Percentiles rank a stretch among this genome's conserved stretches.
Conservation (phyloP, 2,888 invertebrate genomes). For the Cynaeus angustus region DNA sequence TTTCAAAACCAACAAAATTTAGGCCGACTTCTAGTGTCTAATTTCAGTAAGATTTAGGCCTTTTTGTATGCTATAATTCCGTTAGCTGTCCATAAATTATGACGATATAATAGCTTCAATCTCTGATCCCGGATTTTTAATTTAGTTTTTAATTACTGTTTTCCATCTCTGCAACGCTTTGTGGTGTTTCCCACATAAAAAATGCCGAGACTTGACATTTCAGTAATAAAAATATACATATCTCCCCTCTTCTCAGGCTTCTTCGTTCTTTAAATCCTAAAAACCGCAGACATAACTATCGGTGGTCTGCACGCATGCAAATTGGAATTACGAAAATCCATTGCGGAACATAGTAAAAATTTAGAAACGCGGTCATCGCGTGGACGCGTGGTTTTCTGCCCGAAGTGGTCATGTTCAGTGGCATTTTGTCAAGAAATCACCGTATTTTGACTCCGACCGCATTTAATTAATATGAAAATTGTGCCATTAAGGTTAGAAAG, state of each 20-base stretch:
- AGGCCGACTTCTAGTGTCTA: too few relatives aligned
- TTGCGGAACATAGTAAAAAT: constrained; percentile 1
- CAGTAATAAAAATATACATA: not conserved
- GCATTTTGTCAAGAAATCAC: constrained; percentile 30
- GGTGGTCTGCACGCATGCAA: not conserved
- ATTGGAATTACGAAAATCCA: not conserved
- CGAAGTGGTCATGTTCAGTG: constrained; percentile 13
- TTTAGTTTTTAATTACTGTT: not conserved
- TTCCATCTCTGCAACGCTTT: not conserved
- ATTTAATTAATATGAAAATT: constrained; percentile 45
- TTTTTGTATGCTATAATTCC: too few relatives aligned
- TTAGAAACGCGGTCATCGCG: constrained; percentile 16
- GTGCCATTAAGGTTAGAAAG: constrained; percentile 53
- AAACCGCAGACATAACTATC: not conserved
- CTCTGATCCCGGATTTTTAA: not conserved
- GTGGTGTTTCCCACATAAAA: not conserved
- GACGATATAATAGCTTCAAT: not conserved
- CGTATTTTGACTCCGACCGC: constrained; percentile 33
- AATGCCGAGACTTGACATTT: not conserved
- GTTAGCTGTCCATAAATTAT: too few relatives aligned
- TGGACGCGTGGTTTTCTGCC: not conserved
- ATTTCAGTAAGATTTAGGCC: too few relatives aligned
- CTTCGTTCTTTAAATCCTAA: not conserved
- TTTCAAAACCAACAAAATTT: too few relatives aligned
- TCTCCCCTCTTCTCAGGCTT: not conserved